Base-by-base conservation (phyloP, 2,797 vertebrate genomes). In the Pseudochirops corinnae region DNA sequence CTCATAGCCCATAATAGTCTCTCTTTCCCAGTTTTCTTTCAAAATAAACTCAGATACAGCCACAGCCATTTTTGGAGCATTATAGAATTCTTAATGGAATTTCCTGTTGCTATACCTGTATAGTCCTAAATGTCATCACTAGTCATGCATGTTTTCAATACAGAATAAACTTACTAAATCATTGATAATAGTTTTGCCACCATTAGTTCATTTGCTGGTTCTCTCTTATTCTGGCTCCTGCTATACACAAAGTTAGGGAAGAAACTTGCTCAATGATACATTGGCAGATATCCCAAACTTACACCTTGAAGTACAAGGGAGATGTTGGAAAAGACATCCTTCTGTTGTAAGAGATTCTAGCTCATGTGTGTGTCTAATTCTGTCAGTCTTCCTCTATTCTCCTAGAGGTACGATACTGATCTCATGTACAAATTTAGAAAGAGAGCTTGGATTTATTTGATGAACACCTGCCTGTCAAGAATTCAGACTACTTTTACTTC, bases 11-110 rank as follows among this genome's bases (percentile, higher is more conserved):
- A 67, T 67, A 7, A n/a, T 31, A 33, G 1, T 16, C 62, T n/a
- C 31, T 67, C 29, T 33, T n/a, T 67, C 14, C 33, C 62, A 74
- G 14, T 0, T n/a, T 33, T 62, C 29, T 74, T 74, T 74, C 33
- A 18, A 74, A 74, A n/a, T n/a, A 74, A 74, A 18, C 9, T 74
- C n/a, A 21, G 33, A 67, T 67, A 60, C 4, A 60, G 28, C 3
- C 29, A 31, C 10, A 60, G 3, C 24, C 5, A 60, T 55, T 6
- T 52, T 96, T 52, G 46, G 13, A 97, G 24, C 3, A 53, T 53
- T 93, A 96, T 24, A 87, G 96, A 93, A 95, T 97, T 97, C 58
- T 33, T 94, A n/a, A 82, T 97, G 53, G 9, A 53, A 62, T 24
- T 0, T 56, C 94, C 56, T 97, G 95, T 96, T 92, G 18, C n/a